Base-by-base conservation (phyloP, 2,888 invertebrate genomes). In the Sphaerophoria rueppellii region DNA sequence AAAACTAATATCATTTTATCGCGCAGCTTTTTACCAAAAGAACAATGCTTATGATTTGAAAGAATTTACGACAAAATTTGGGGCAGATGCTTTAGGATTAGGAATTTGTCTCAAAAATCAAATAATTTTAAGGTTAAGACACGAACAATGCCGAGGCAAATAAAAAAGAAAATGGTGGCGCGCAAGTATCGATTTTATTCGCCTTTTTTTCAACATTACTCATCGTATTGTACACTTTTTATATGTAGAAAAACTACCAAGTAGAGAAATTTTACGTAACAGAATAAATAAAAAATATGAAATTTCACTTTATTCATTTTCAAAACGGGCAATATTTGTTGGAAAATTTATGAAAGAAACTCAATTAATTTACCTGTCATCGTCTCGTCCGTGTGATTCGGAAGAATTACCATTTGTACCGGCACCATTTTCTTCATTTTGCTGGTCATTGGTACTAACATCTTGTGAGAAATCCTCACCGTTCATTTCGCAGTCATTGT, bases 401-500 rank as follows among this genome's bases (percentile, higher is more conserved):
- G 89, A 88, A 61, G 89, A 87, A 63, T 86, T 87, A 86, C 91
- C 91, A 87, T 90, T 91, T 63, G 89, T 88, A 77, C 89, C 89
- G 86, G 90, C 95, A 87, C 90, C 95, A 93, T 95, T 95, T 88
- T 95, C 95, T 92, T 94, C 94, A 92, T 95, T 88, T 67, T 87
- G 82, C 75, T 89, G 89, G 86, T 90, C 91, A 87, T 89, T 90
- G 81, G 93, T 92, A 90, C 94, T 94, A 89, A 95, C 94, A 91
- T 95, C 95, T 93, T 95, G 94, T 89, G 95, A 95, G 92, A 95
- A 95, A 92, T 95, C 95, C 92, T 95, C 96, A 92, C 95, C 95
- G 92, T 95, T 95, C 95, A 95, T 95, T 89, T 93, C 93, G 92
- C 93, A 93, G 91, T 94, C 95, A 82, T 90, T 90, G 93, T 94